phyloP scores from a whole-genome alignment of 2,113 vertebrate species.

The Heliornis fulica region DNA sequence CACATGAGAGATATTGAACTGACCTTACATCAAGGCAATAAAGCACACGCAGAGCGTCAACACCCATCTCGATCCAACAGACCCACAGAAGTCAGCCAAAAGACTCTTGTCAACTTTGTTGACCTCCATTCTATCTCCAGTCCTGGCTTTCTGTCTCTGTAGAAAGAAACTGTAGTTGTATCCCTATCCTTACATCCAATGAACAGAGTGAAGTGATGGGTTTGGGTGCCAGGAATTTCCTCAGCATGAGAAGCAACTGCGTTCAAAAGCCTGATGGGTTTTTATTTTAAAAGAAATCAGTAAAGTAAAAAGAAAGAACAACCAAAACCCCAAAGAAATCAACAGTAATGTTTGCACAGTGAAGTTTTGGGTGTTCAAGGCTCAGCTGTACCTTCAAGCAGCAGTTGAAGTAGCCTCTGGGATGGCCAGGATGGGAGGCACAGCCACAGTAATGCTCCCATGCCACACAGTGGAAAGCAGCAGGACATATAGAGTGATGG shows the following conservation, averaged over 20 bases:
- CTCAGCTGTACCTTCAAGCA: not conserved
- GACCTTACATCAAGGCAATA: constrained; percentile 22
- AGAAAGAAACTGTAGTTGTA: not conserved
- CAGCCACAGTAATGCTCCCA: not conserved
- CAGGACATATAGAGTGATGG: not conserved
- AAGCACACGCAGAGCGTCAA: not conserved
- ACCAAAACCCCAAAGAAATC: not conserved
- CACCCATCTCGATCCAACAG: not conserved
- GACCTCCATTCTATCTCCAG: not conserved
- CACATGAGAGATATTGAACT: constrained; percentile 16
- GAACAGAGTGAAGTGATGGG: accelerated
- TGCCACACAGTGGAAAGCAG: not conserved
- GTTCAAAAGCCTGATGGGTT: not conserved
- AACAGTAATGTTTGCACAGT: not conserved
- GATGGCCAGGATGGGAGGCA: not conserved
- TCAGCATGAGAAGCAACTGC: not conserved
- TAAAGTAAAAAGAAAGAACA: not conserved
- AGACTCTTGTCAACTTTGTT: not conserved
- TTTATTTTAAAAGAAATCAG: not conserved
- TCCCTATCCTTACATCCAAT: not conserved
- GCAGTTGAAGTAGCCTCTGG: not conserved
- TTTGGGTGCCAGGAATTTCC: not conserved
- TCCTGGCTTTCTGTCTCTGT: not conserved
- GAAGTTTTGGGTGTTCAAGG: not conserved
- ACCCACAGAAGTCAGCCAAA: not conserved